A percentile compares a stretch with the other conserved stretches of the same genome.
These are phyloP conservation scores for Dysmachus trigonus DNA, from an alignment of 2,888 invertebrate genomes.

Conservation along the genomic window DNA sequence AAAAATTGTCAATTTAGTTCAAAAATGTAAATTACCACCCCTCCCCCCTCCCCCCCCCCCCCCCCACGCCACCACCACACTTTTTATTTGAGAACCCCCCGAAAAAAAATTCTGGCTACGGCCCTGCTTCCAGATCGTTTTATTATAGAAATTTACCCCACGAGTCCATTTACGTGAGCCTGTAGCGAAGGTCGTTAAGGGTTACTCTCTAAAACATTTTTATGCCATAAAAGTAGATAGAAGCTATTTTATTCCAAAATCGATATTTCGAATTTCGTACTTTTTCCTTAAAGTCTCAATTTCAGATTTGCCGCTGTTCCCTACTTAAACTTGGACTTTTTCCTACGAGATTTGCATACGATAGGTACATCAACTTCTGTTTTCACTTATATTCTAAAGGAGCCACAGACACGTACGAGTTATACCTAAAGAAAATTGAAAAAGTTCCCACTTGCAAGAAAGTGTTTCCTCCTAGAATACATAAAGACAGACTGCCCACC, in stretches of 20 bases:
- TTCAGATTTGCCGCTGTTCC: not conserved
- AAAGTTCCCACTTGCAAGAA: not conserved
- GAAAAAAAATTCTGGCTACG: no score
- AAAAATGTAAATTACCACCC: no score
- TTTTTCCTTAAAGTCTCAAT: not conserved
- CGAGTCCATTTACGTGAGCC: no score
- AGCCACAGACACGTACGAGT: not conserved
- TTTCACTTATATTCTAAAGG: not conserved
- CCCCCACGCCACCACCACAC: no score
- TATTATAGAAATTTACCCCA: no score
- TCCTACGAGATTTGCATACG: not conserved
- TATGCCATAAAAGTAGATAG: no score
- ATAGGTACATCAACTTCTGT: not conserved
- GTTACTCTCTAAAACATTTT: no score
- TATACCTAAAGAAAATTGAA: not conserved
- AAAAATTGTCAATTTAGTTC: no score
- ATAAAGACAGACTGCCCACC: not conserved
- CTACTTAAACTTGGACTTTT: not conserved
- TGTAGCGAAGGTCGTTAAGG: no score
- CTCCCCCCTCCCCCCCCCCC: no score
- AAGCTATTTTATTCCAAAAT: not conserved
- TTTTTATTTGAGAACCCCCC: no score
- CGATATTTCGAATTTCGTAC: not conserved
- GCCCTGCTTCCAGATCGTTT: no score
- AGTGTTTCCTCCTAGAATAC: not conserved